Evolutionary conservation across 2,797 vertebrate species (phyloP), one percentile per base, ranked within the genome.

Genomic region (Acanthurus lineatus): DNA sequence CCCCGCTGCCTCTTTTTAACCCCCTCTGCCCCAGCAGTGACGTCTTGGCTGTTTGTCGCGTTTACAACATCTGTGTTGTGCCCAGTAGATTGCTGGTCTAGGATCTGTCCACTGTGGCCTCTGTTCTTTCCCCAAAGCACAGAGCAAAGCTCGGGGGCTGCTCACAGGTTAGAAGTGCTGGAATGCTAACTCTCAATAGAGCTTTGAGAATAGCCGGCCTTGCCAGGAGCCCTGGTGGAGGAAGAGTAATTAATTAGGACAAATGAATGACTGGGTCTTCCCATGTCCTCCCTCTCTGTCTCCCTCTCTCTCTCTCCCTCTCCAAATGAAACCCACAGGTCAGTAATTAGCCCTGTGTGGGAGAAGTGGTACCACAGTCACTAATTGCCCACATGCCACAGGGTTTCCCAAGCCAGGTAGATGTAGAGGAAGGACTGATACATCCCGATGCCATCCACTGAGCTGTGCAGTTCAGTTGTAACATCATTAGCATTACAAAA

Each of bases 241-340:
- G 65, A 79, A 82, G 83, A 83, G 90, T 93, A 93, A 94, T 95
- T 93, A 92, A 95, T 95, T 93, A 92, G 88, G 93, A 94, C 91
- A 93, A 92, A 94, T 94, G 86, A 93, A 91, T 85, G 89, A 83
- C 69, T 80, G 83, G 76, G 88, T 64, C 86, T 82, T 85, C 73
- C 89, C 77, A 69, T 89, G 89, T 87, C 88, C 86, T 82, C 80
- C 64, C 79, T 76, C 86, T 60, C 84, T 67, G 57, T 61, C 68
- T 71, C 54, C 67, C 47, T 76, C 62, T 52, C 16, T 76, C 59
- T 61, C 40, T 54, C 76, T 88, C 83, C 72, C 90, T 90, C 84
- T 91, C 89, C 87, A 91, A 93, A 93, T 89, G 91, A 91, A 93
- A 94, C 90, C 92, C 92, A 93, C 92, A 93, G 93, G 93, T 94